A percentile compares a stretch with the other conserved stretches of the same genome.
Evolutionary conservation across 2,797 vertebrate species (phyloP).

Genomic region (Limnodromus scolopaceus): DNA sequence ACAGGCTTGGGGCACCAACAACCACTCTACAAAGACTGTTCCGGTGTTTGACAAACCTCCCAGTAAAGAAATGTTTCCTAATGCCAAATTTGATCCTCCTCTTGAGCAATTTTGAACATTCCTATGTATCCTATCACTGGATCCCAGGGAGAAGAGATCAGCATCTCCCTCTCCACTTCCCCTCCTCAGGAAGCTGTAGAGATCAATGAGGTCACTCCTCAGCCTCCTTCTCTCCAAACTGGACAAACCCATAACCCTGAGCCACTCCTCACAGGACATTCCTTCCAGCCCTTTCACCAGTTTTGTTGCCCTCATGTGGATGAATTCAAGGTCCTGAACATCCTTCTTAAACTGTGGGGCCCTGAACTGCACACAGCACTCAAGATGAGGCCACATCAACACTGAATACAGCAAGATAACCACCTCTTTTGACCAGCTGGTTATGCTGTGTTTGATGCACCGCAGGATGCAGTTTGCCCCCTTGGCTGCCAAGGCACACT

Average conservation of each 20-base stretch:
- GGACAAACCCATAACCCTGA: fast-evolving
- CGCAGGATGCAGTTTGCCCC: not conserved
- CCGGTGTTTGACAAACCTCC: not conserved
- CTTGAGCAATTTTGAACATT: not conserved
- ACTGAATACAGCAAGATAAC: fast-evolving
- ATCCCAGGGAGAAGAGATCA: not conserved
- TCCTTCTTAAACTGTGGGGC: not conserved
- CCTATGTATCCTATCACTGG: fast-evolving
- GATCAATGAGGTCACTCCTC: not conserved
- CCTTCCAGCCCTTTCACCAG: not conserved
- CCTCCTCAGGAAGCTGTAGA: not conserved
- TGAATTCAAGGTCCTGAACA: not conserved
- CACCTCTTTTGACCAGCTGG: fast-evolving
- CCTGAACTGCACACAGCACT: not conserved
- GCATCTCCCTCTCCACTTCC: not conserved
- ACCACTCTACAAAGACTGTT: not conserved
- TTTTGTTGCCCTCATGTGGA: not conserved
- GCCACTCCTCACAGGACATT: fast-evolving
- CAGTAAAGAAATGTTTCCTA: fast-evolving
- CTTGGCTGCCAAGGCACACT: not conserved
- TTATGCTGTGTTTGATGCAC: not conserved
- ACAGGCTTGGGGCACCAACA: not conserved
- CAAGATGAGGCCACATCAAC: fast-evolving
- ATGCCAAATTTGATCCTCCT: not conserved
- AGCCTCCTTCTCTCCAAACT: not conserved